These are phyloP conservation scores for Dorcus hopei DNA, from an alignment of 2,888 invertebrate species.

Conservation along the genomic window DNA sequence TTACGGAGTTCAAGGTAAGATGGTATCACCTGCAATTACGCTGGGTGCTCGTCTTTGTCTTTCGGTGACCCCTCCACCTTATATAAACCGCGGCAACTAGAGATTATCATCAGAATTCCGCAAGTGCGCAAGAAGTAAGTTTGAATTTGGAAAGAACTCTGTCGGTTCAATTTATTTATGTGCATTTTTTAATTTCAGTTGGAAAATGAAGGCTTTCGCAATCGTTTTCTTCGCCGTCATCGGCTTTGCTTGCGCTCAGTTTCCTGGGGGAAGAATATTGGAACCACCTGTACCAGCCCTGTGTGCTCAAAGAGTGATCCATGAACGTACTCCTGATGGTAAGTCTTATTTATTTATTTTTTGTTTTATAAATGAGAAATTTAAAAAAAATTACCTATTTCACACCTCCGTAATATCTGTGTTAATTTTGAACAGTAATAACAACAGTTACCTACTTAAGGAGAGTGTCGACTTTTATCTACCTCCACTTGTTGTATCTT, in stretches of 20 bases:
- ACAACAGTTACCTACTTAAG: too few relatives aligned
- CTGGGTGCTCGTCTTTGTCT: constrained; percentile 25
- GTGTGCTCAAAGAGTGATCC: constrained; percentile 71
- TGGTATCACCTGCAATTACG: constrained; percentile 27
- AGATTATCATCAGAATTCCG: constrained; percentile 22
- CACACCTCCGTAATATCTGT: too few relatives aligned
- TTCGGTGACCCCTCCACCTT: constrained; percentile 30
- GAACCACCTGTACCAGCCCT: constrained; percentile 74
- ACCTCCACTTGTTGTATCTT: too few relatives aligned
- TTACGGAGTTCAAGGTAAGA: constrained; percentile 35
- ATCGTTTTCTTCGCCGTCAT: constrained; percentile 46
- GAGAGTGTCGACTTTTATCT: too few relatives aligned
- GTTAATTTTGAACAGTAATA: too few relatives aligned
- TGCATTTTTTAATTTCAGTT: constrained; percentile 5
- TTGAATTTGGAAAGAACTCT: not conserved
- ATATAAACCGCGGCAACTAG: constrained; percentile 28
- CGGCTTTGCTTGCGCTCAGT: constrained; percentile 61
- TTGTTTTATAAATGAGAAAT: not conserved
- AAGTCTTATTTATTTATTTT: constrained; percentile 47
- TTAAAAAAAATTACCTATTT: not conserved
- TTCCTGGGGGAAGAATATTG: constrained; percentile 72
- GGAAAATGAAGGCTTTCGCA: constrained; percentile 30
- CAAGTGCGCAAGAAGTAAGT: constrained; percentile 20
- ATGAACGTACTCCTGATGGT: constrained; percentile 71
- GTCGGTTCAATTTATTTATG: not conserved